These are phyloP conservation scores for Eudyptes chrysolophus DNA, from an alignment of 2,113 vertebrate genomes.

Conservation along the genomic window DNA sequence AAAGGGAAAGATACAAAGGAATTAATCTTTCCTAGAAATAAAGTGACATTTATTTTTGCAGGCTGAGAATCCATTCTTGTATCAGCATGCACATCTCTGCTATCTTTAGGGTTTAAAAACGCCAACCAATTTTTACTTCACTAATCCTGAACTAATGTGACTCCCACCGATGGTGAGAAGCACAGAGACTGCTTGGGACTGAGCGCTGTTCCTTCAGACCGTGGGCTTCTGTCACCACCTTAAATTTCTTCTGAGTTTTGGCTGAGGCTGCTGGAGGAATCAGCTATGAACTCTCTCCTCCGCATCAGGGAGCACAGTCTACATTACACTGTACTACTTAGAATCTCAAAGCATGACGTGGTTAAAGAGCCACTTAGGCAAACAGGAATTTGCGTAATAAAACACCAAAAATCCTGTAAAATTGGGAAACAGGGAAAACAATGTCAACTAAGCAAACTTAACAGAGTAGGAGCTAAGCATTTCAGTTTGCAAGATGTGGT, in stretches of 20 bases:
- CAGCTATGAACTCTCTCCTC: neutral
- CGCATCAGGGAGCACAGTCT: neutral
- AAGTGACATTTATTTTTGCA: neutral
- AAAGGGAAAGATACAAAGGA: neutral
- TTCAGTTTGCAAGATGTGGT: neutral
- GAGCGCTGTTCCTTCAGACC: neutral
- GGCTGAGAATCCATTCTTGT: neutral
- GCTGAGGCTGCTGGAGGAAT: neutral
- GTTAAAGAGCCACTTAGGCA: neutral
- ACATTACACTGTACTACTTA: neutral
- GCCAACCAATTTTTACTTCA: neutral
- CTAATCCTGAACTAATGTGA: neutral
- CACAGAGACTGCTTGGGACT: neutral
- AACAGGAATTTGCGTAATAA: neutral
- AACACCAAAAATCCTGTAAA: neutral
- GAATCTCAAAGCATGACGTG: neutral
- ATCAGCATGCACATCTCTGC: neutral
- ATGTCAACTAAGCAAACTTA: neutral
- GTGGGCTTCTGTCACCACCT: neutral
- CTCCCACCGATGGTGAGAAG: neutral
- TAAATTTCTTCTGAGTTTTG: neutral
- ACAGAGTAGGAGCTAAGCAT: neutral
- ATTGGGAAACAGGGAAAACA: neutral
- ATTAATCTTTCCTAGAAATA: neutral
- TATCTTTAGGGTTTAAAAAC: neutral